These are phyloP conservation scores for Hiodon alosoides DNA, from an alignment of 2,113 vertebrate species.

Conservation along the genomic window DNA sequence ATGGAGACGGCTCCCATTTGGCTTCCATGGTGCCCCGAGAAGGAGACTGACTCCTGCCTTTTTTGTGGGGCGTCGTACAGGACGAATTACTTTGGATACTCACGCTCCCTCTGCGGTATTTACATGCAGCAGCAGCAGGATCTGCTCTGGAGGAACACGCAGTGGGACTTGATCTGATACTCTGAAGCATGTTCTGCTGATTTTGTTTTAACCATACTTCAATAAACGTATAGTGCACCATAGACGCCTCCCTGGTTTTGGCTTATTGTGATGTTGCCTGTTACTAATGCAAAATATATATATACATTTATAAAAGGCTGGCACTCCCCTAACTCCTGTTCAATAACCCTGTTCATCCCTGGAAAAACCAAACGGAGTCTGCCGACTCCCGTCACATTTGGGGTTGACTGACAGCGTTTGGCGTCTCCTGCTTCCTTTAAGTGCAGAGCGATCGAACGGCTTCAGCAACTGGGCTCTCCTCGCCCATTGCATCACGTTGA, in stretches of 20 bases:
- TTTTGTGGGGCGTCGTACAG: neutral
- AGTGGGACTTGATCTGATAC: conserved; percentile 41
- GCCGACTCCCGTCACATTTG: too few species aligned
- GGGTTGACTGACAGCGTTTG: too few species aligned
- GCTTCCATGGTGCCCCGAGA: neutral
- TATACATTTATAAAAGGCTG: neutral
- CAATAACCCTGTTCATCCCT: too few species aligned
- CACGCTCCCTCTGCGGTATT: neutral
- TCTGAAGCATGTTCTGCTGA: conserved; percentile 70
- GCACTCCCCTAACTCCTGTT: too few species aligned
- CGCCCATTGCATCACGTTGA: conserved; percentile 33
- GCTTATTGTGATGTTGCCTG: neutral
- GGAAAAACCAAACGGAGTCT: too few species aligned
- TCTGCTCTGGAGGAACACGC: conserved; percentile 51
- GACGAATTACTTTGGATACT: neutral
- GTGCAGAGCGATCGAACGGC: neutral
- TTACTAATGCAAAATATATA: neutral
- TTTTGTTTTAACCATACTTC: conserved; percentile 72
- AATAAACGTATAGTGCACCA: conserved; percentile 84
- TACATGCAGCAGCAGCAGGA: conserved; percentile 39
- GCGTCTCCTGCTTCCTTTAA: neutral
- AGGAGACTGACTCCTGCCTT: neutral
- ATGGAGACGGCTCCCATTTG: neutral
- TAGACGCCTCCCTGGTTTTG: conserved; percentile 31
- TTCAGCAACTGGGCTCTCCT: conserved; percentile 32